Conservation (phyloP, 2,113 vertebrate species). For the Brachyhypopomus gauderio region DNA sequence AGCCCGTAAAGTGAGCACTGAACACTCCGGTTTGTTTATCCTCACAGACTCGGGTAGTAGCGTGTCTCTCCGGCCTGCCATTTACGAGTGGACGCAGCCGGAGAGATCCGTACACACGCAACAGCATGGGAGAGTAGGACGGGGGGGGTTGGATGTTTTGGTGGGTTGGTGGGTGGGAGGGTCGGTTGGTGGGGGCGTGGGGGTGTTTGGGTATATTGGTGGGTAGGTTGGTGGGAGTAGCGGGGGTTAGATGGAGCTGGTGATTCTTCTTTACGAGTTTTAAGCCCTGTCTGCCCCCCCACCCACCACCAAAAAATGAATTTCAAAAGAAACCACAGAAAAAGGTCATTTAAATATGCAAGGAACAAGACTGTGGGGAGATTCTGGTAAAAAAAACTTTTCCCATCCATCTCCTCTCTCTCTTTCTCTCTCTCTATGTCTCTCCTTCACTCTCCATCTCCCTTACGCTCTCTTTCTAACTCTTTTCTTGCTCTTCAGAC, state of each 20-base stretch:
- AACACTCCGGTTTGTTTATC: conserved; percentile 81
- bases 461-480: too few species aligned
- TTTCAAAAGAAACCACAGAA: conserved; percentile 46
- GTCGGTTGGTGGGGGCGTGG: neutral
- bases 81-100: conserved; percentile 75
- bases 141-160: conserved; percentile 13
- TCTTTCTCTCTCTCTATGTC: conserved; percentile 41
- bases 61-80: conserved; percentile 71
- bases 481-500: conserved; percentile 56
- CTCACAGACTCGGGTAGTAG: conserved; percentile 76
- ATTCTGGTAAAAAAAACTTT: conserved; percentile 55
- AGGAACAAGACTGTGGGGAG: neutral
- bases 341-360: conserved; percentile 49
- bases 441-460: neutral
- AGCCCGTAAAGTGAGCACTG: conserved; percentile 77
- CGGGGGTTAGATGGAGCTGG: neutral
- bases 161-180: conserved; percentile 19
- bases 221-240: neutral
- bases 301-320: conserved; percentile 46
- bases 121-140: conserved; percentile 52
- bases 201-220: neutral
- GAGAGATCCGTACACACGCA: conserved; percentile 71
- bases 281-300: conserved; percentile 16
- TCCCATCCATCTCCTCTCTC: conserved; percentile 55
- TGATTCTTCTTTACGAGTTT: conserved; percentile 53